Base-by-base conservation (phyloP, 2,113 vertebrate species). In the Grammomys surdaster region DNA sequence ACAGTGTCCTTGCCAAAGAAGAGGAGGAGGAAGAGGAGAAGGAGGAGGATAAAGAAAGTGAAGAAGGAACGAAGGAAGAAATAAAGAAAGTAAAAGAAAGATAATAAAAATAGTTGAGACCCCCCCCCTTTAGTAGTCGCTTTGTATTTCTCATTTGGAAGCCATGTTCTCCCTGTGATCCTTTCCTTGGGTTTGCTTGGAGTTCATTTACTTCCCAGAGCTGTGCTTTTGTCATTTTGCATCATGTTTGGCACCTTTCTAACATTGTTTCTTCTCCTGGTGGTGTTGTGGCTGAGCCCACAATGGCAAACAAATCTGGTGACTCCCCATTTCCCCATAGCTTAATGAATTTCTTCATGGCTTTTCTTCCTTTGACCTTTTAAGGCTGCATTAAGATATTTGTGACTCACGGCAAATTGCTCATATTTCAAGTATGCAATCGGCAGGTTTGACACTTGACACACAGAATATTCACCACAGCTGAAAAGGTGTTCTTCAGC, bases 1-100 rank as follows among this genome's bases (percentile, higher is more conserved):
- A 65, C 20, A 96, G 96, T 96, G 69, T 97, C 94, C 94, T 92
- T 96, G 97, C 95, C 12, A 13, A 67, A 67, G 26, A 67, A 67
- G 56, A 58, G 4, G 56, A 58, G 4, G 16, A 58, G 3, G 17
- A 58, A 19, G 17, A 58, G 4, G 14, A 58, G 16, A 3, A 58
- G 16, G 14, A 58, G 16, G 14, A 60, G 5, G 12, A 20, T 5
- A 3, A 19, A 5, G 19, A 20, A 58, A 20, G 17, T 4, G 16
- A 58, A 58, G 19, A 58, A 58, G 16, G 12, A 58, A 65, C 2
- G 2, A 63, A 26, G 2, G 8, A 16, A 26, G 40, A 40, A 40
- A 40, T 40, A 40, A 40, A 24, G 8, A 26, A 63, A 7, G 26
- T 7, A 31, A 12, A 31, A 67, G 26, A 67, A 67, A 14, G 12